Base-by-base conservation (phyloP, 2,888 invertebrate genomes). In the Icerya purchasi region DNA sequence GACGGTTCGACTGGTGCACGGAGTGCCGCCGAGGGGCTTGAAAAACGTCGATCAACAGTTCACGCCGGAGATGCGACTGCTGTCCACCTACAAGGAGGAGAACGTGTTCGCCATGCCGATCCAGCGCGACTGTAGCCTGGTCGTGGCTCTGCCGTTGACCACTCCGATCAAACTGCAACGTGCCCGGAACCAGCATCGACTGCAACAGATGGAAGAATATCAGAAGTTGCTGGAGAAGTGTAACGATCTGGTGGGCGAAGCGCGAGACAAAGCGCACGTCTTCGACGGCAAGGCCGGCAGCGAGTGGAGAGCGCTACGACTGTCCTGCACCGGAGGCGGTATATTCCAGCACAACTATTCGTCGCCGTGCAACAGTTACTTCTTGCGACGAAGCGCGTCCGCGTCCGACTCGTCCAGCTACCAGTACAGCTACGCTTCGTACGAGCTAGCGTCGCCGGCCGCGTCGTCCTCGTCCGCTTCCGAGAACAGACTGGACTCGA, bases 1-100 rank as follows among this genome's bases (percentile, higher is more conserved):
- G 65, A 91, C 91, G 64, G 92, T 94, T 19, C 79, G 92, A 68
- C 76, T 93, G 68, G 91, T 93, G 2, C 88, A 91, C 69, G 93
- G 93, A 25, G 84, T 86, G 57, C 83, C 86, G 50, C 92, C 92
- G 1, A 77, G 86, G 70, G 86, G 87, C 0, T 73, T 87, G 20
- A 88, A 88, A 71, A 84, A 84, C 68, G 80, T 85, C 52, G 81
- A 78, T 67, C n/a, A n/a, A n/a, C 83, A 84, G 72, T 90, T 89
- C 69, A 82, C 87, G 62, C 85, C 89, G 63, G 90, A 90, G 72
- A 72, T 91, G 66, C 79, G 90, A 69, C 75, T 90, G 64, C 74
- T 89, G 61, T 86, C 86, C 56, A 82, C 86, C 68, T 86, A 85
- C 68, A 89, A 91, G 73, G 87, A 86, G 73, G 88, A 89, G 69